Conservation (phyloP, 2,888 invertebrate species). For the Sericinus montela region DNA sequence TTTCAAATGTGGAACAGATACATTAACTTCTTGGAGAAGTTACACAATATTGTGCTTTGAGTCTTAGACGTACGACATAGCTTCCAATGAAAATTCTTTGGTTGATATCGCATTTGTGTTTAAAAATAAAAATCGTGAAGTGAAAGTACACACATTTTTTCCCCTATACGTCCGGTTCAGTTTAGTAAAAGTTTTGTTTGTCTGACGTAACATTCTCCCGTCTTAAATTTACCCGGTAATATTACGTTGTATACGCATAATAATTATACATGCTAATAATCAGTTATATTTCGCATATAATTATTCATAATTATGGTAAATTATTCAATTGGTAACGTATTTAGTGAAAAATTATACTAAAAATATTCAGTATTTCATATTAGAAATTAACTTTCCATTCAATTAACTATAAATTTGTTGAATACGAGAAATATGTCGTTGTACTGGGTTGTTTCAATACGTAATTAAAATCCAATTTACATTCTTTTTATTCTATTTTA, state of each 20-base stretch:
- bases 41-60: constrained; percentile 26
- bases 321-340: too few species aligned
- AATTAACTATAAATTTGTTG: too few species aligned
- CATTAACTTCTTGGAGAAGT: constrained; percentile 12
- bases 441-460: too few species aligned
- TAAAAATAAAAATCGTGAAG: constrained; percentile 38
- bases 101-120: constrained; percentile 35
- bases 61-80: constrained; percentile 15
- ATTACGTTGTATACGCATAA: not conserved
- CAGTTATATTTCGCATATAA: too few species aligned
- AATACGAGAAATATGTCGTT: too few species aligned
- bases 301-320: too few species aligned
- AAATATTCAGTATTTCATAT: too few species aligned
- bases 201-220: constrained; percentile 61
- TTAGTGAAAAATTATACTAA: too few species aligned
- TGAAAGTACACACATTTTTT: constrained; percentile 63
- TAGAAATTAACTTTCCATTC: too few species aligned
- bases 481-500: too few species aligned
- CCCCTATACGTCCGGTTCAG: constrained; percentile 60
- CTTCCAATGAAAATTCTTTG: constrained; percentile 23
- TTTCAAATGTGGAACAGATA: constrained; percentile 4
- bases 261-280: too few species aligned
- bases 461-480: too few species aligned
- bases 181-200: constrained; percentile 65
- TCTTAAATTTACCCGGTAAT: constrained; percentile 21